Evolutionary conservation across 37 sponge, comb jelly and placozoan species (phyloP).

Genomic region (Spongilla lacustris): DNA sequence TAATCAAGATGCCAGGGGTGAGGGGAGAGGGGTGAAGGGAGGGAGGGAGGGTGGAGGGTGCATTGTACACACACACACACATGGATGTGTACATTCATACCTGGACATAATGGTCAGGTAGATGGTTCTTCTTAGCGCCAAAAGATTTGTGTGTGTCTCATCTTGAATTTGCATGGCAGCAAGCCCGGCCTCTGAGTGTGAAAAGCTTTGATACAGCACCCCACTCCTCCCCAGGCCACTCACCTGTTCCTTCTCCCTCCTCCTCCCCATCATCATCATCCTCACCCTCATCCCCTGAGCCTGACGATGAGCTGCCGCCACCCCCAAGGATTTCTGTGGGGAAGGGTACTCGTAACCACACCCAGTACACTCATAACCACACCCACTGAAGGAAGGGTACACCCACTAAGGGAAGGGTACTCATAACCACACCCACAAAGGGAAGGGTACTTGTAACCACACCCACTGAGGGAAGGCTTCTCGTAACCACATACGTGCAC

Average conservation of each 20-base stretch:
- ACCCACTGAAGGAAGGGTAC: neutral
- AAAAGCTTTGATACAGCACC: constrained; percentile 11
- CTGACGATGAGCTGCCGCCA: constrained; percentile 20
- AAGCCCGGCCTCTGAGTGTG: constrained; percentile 64
- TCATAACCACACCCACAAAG: too few relatives aligned
- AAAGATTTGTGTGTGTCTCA: constrained; percentile 72
- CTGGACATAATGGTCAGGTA: constrained; percentile 97
- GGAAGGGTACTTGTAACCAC: too few relatives aligned
- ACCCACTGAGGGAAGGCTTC: too few relatives aligned
- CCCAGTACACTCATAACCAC: too few relatives aligned
- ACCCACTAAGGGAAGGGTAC: too few relatives aligned
- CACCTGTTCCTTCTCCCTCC: constrained; percentile 59
- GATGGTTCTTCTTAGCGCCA: constrained; percentile 83
- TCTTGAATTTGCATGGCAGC: constrained; percentile 79
- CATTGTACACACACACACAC: neutral
- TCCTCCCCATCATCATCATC: constrained; percentile 51
- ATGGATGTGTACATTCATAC: too few relatives aligned
- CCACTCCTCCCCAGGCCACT: constrained; percentile 23
- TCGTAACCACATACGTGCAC: too few relatives aligned
- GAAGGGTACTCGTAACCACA: neutral
- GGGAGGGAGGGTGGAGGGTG: neutral
- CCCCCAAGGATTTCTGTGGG: constrained; percentile 73
- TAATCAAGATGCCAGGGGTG: neutral
- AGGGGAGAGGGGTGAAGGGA: neutral
- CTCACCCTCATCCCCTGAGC: constrained; percentile 39